These are phyloP conservation scores for Diorhabda sublineata DNA, from an alignment of 1,140 invertebrate species.

Conservation along the genomic window DNA sequence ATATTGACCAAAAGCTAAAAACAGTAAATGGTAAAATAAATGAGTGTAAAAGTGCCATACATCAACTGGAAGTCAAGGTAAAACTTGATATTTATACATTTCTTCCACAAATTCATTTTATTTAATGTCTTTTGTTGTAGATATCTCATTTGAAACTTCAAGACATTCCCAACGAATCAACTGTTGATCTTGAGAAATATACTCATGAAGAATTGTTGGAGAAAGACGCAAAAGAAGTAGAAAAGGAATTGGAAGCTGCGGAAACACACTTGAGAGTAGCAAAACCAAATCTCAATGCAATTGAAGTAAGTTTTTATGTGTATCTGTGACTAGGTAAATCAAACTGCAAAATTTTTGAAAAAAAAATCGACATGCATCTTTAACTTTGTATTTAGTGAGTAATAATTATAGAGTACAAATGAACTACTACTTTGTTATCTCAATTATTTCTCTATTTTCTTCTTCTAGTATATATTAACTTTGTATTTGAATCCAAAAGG, in stretches of 20 bases:
- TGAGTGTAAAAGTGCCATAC: constrained; percentile 52
- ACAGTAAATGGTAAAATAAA: constrained; percentile 61
- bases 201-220: constrained; percentile 66
- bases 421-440: too few species aligned
- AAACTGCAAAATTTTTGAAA: background rate
- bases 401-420: too few species aligned
- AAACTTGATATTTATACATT: background rate
- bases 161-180: constrained; percentile 57
- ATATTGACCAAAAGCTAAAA: constrained; percentile 71
- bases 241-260: constrained; percentile 60
- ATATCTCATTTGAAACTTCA: constrained; percentile 64
- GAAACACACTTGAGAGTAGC: constrained; percentile 64
- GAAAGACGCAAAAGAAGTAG: constrained; percentile 56
- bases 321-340: background rate
- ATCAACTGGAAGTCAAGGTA: constrained; percentile 35
- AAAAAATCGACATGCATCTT: too few species aligned
- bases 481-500: too few species aligned
- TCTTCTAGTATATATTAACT: too few species aligned
- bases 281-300: constrained; percentile 76
- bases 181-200: constrained; percentile 54
- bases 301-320: constrained; percentile 55
- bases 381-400: too few species aligned
- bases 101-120: background rate
- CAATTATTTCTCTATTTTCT: too few species aligned
- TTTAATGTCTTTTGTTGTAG: constrained; percentile 40